Base-by-base conservation (phyloP, 2,888 invertebrate genomes). In the Campopleginae sp. region DNA sequence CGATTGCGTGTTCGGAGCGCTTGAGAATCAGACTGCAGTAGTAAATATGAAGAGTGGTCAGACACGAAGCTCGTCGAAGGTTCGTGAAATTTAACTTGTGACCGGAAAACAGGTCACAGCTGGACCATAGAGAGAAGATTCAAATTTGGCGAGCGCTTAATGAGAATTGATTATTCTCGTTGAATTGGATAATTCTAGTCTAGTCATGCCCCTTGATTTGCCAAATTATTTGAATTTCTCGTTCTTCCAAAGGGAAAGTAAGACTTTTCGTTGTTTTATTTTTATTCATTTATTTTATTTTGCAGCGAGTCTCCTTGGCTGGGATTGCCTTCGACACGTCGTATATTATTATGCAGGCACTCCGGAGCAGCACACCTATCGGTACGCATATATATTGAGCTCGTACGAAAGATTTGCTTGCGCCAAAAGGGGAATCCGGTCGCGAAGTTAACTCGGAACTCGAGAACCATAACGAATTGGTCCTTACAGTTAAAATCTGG, bases 401-500 rank as follows among this genome's bases (percentile, higher is more conserved):
- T 54, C 66, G 14, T 54, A 63, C 38, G 27, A 66, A 68, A 72
- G 58, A 66, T 66, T 85, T 70, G 71, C 48, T 66, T 66, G 76
- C 66, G 66, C 66, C 79, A 76, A 82, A 82, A 79, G 82, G 42
- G 76, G 75, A 76, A 82, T 82, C 31, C 71, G 48, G 65, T 61
- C 66, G 66, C 80, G 33, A 61, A 76, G 71, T 79, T 80, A 66
- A 76, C 79, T 76, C 58, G 75, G 61, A 80, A 80, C 76, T 76
- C 72, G 76, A 80, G 75, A 85, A 72, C 79, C 72, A 61, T 58
- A 85, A 85, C 72, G 72, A 85, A 82, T 85, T 82, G 82, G 82
- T 61, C 80, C 80, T 72, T 77, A 77, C 80, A 82, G 82, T 82
- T 85, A 80, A 85, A 82, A 82, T 82, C 85, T 72, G 85, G 82